Base-by-base conservation (phyloP, 2,888 invertebrate species). In the Scaptomyza flava region DNA sequence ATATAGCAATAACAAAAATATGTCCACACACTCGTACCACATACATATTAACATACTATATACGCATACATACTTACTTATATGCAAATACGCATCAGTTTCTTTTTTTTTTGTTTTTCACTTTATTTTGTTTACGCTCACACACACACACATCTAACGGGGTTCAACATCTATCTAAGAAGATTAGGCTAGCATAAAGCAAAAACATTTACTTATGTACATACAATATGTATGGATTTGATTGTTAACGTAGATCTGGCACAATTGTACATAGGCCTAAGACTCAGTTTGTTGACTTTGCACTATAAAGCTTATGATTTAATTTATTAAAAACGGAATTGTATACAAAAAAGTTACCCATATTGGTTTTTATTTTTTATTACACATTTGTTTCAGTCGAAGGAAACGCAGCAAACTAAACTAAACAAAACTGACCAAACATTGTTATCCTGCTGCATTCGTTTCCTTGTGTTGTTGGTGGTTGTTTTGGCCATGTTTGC, bases 81-180 rank as follows among this genome's bases (percentile, higher is more conserved):
- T 52, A 38, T 67, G 46, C 42, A 51, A 51, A 31, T 61, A 53
- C 58, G 58, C 50, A 61, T 31, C 36, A 30, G 31, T 56, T 51
- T 59, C 5, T 27, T 27, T 27, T 27, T 27, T 6, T 27, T 27
- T 27, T 27, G 27, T 27, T 72, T 58, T 59, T 65, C 52, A 65
- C 64, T 66, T 63, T 56, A 70, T 86, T 79, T 79, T 82, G 74
- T 86, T 82, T 85, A 87, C 83, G 61, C 59, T 59, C 77, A 38
- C 41, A 60, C 54, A 52, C 68, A 57, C 62, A 58, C 77, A 58
- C 80, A 59, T 68, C 68, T 66, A 69, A 72, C 63, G 80, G 86
- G 83, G 83, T 82, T 88, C 88, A 88, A 86, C 87, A 82, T 88
- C 82, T 81, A 83, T 77, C 68, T 81, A 79, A 58, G 65, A 58